These are phyloP conservation scores for Falco cherrug DNA, from an alignment of 2,797 vertebrate species.

Conservation along the genomic window DNA sequence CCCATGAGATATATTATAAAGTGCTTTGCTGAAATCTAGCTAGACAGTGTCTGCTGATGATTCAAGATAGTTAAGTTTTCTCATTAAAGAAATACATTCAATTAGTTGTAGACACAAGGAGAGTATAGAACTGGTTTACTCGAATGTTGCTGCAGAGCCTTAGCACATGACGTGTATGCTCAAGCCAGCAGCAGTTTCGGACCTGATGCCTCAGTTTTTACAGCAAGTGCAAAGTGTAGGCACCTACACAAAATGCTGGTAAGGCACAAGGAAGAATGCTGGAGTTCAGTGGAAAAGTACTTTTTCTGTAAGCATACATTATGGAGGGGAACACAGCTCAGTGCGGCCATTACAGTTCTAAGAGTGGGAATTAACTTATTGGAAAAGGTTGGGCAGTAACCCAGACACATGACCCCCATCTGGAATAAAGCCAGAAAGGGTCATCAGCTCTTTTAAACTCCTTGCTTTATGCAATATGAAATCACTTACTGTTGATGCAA, in stretches of 20 bases:
- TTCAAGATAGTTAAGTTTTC: neutral
- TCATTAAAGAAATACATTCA: neutral
- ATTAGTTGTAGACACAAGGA: neutral
- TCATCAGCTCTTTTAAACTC: conserved; percentile 37
- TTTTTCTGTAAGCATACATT: conserved; percentile 11
- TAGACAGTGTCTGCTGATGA: neutral
- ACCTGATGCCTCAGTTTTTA: neutral
- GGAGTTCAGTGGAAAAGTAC: neutral
- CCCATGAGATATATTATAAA: neutral
- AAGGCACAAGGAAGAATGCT: neutral
- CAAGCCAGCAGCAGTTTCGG: neutral
- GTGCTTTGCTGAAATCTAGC: neutral
- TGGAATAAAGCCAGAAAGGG: conserved; percentile 29
- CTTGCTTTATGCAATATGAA: conserved; percentile 33
- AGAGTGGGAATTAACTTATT: conserved; percentile 45
- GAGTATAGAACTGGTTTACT: neutral
- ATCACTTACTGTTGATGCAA: conserved; percentile 50
- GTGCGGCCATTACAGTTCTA: conserved; percentile 4
- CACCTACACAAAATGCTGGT: neutral
- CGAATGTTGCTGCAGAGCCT: neutral
- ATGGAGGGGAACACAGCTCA: conserved; percentile 5
- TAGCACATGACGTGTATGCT: neutral
- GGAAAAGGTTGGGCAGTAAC: conserved; percentile 41
- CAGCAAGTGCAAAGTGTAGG: neutral
- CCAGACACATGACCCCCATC: neutral